These are phyloP conservation scores for Chymomyza costata DNA, from an alignment of 1,140 invertebrate species.

Conservation along the genomic window DNA sequence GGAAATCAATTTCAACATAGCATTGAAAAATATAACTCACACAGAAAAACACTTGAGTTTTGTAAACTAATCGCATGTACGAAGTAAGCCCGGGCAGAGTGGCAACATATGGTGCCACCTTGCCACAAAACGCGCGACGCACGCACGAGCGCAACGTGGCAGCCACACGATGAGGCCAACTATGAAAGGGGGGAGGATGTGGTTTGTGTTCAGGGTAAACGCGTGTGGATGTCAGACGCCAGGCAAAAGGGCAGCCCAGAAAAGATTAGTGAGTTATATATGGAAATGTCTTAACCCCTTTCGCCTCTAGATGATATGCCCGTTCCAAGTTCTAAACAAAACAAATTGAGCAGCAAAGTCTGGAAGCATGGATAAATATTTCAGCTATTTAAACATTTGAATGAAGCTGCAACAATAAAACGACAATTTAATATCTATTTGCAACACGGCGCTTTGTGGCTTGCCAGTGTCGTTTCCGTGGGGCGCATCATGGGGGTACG, in stretches of 20 bases:
- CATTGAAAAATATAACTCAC: constrained; percentile 64
- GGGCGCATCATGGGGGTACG: too few species aligned
- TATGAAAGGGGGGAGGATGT: constrained; percentile 6
- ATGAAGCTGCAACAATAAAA: constrained; percentile 55
- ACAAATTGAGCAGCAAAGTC: constrained; percentile 44
- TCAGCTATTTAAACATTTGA: constrained; percentile 61
- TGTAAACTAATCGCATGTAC: constrained; percentile 24
- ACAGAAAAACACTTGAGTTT: constrained; percentile 15
- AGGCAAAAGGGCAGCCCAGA: constrained; percentile 14
- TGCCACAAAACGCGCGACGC: constrained; percentile 27
- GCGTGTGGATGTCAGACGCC: constrained; percentile 32
- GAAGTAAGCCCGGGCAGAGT: constrained; percentile 12
- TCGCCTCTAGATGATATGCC: too few species aligned
- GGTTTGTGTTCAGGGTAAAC: constrained; percentile 26
- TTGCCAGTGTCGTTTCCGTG: constrained; percentile 27
- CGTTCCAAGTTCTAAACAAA: constrained; percentile 52
- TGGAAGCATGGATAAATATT: constrained; percentile 57
- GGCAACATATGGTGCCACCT: constrained; percentile 67
- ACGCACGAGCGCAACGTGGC: constrained; percentile 17
- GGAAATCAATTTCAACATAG: constrained; percentile 62
- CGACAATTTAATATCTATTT: constrained; percentile 65
- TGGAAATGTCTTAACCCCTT: constrained; percentile 69
- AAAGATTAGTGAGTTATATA: constrained; percentile 64
- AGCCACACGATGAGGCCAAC: constrained; percentile 29
- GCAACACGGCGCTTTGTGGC: constrained; percentile 34